Evolutionary conservation across 2,797 vertebrate species (phyloP).

Genomic region (Sebastes wilsoni): DNA sequence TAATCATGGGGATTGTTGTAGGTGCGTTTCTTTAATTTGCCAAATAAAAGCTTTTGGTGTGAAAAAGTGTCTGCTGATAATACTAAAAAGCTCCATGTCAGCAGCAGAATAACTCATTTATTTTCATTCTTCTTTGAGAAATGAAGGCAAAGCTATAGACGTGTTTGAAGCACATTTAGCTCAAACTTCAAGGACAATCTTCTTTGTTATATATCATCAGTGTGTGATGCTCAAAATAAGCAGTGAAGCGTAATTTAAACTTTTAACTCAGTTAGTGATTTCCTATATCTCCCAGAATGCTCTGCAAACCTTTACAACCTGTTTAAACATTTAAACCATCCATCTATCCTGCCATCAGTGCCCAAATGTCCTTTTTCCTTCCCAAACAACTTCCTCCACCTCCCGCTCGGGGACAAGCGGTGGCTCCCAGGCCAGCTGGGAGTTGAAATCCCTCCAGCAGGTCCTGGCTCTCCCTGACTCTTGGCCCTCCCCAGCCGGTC

Average conservation of each 20-base stretch:
- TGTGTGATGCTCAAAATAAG: background rate
- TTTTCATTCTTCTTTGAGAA: background rate
- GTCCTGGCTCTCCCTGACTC: conserved; percentile 36
- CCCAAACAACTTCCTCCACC: background rate
- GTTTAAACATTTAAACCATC: background rate
- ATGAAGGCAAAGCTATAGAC: background rate
- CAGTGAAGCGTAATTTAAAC: background rate
- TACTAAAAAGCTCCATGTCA: background rate
- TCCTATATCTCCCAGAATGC: conserved; percentile 5
- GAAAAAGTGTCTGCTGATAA: background rate
- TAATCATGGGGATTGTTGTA: too few relatives aligned
- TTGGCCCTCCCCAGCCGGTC: background rate
- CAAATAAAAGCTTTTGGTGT: background rate
- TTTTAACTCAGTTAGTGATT: conserved; percentile 2
- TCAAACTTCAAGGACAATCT: conserved; percentile 1
- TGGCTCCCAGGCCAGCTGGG: conserved; percentile 44
- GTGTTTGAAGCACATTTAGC: background rate
- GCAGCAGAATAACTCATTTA: background rate
- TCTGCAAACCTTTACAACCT: background rate
- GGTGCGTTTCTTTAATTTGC: background rate
- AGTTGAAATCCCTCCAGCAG: conserved; percentile 41
- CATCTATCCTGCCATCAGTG: background rate
- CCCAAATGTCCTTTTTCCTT: background rate
- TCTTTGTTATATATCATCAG: background rate
- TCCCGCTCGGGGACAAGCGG: conserved; percentile 33